Conservation (phyloP, 30 jellyfish, hydroid and myxozoan species). For the Euphysa ruthae region DNA sequence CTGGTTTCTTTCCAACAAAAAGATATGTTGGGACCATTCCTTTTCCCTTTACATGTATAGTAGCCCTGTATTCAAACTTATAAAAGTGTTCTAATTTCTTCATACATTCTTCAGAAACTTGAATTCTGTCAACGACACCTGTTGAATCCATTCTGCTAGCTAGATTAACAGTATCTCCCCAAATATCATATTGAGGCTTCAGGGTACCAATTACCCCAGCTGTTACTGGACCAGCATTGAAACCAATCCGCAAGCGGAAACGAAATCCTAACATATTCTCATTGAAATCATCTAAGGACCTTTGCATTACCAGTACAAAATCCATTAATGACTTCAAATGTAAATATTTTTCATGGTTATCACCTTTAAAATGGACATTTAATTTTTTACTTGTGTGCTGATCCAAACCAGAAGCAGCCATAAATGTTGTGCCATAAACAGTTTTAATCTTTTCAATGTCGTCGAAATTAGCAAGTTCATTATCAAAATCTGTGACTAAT, state of each 20-base stretch:
- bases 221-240: constrained; percentile 98
- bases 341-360: constrained; percentile 36
- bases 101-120: constrained; percentile 83
- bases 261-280: constrained; percentile 88
- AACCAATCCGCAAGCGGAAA: constrained; percentile 82
- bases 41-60: constrained; percentile 86
- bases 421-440: constrained; percentile 96
- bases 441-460: constrained; percentile 92
- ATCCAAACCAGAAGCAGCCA: constrained; percentile 98
- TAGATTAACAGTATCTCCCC: constrained; percentile 98
- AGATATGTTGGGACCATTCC: constrained; percentile 70
- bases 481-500: constrained; percentile 93
- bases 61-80: constrained; percentile 72
- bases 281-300: constrained; percentile 77
- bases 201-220: constrained; percentile 99
- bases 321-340: constrained; percentile 71
- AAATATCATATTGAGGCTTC: constrained; percentile 95
- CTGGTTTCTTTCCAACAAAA: constrained; percentile 35
- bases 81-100: constrained; percentile 73
- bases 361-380: constrained; percentile 13
- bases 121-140: constrained; percentile 86
- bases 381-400: constrained; percentile 2
- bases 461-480: constrained; percentile 81
- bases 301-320: constrained; percentile 73
- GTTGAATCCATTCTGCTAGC: constrained; percentile 98